These are phyloP conservation scores for Chiridota heheva DNA, from an alignment of 35 echinoderm and acorn worm genomes.

Conservation along the genomic window DNA sequence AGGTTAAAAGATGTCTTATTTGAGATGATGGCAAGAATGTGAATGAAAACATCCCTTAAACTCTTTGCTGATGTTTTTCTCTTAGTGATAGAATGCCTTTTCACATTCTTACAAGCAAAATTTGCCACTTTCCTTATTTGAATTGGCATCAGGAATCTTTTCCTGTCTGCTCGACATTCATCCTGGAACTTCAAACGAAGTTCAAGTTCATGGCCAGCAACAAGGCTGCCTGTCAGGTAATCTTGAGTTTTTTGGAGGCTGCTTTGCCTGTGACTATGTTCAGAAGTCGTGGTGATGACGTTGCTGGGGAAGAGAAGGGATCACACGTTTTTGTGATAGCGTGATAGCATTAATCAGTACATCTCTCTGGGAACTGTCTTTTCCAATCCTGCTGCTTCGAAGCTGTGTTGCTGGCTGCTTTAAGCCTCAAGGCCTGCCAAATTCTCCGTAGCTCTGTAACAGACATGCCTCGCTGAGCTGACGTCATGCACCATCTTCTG, in stretches of 20 bases:
- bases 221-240: slow-evolving; percentile 28
- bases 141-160: slow-evolving; percentile 54
- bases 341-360: not conserved
- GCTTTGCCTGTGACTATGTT: slow-evolving; percentile 62
- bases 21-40: slow-evolving; percentile 46
- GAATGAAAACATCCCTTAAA: slow-evolving; percentile 59
- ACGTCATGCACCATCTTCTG: slow-evolving; percentile 49
- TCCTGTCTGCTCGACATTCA: slow-evolving; percentile 39
- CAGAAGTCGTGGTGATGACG: slow-evolving; percentile 31
- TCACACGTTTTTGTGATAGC: slow-evolving; percentile 56
- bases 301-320: slow-evolving; percentile 47
- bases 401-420: slow-evolving; percentile 41
- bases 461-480: slow-evolving; percentile 40
- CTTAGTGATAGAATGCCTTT: slow-evolving; percentile 13
- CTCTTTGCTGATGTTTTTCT: slow-evolving; percentile 39
- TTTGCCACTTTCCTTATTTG: slow-evolving; percentile 47
- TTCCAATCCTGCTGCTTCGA: slow-evolving; percentile 24
- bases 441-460: slow-evolving; percentile 55
- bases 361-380: slow-evolving; percentile 40
- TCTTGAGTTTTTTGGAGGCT: slow-evolving; percentile 37
- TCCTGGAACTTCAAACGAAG: slow-evolving; percentile 37
- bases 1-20: slow-evolving; percentile 70
- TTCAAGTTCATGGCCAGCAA: slow-evolving; percentile 45
- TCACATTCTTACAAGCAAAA: slow-evolving; percentile 49
- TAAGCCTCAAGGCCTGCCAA: slow-evolving; percentile 11